Evolutionary conservation across 2,113 vertebrate genomes (phyloP).

Genomic region (Athene cunicularia): DNA sequence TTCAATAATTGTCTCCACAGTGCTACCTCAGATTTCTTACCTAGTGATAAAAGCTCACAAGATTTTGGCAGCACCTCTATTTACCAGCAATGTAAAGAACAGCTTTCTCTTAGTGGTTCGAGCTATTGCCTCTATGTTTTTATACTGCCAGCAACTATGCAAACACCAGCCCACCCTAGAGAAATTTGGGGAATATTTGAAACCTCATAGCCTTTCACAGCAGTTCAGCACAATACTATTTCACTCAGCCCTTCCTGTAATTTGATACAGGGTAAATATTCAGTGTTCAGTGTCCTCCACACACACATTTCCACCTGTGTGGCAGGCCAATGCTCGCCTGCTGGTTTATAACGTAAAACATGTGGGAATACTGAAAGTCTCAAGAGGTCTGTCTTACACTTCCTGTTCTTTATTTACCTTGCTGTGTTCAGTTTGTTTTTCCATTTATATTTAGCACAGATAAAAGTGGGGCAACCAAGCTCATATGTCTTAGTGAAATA

Average conservation of each 20-base stretch:
- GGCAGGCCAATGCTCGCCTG: constrained; percentile 5
- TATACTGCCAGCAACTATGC: not conserved
- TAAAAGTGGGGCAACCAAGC: constrained; percentile 11
- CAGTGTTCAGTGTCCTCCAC: constrained; percentile 9
- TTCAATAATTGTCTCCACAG: not conserved
- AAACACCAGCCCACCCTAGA: constrained; percentile 57
- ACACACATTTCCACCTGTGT: constrained; percentile 65
- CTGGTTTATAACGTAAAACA: constrained; percentile 56
- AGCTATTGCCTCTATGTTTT: not conserved
- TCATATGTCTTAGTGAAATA: constrained; percentile 44
- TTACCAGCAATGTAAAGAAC: not conserved
- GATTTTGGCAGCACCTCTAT: not conserved
- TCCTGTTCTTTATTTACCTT: constrained; percentile 69
- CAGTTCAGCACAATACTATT: constrained; percentile 14
- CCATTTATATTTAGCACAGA: constrained; percentile 67
- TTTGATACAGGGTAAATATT: constrained; percentile 64
- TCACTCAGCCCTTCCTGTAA: constrained; percentile 44
- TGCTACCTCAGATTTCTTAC: not conserved
- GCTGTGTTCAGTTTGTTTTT: constrained; percentile 59
- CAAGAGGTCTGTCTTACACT: constrained; percentile 61
- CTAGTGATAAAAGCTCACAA: not conserved
- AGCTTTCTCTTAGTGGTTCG: not conserved
- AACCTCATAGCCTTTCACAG: constrained; percentile 24
- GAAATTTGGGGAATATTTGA: not conserved
- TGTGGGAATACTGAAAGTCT: constrained; percentile 54